Percentiles rank a stretch among this genome's conserved stretches.
Evolutionary conservation across 2,113 vertebrate species (phyloP).

Genomic region (Micronycteris hirsuta): DNA sequence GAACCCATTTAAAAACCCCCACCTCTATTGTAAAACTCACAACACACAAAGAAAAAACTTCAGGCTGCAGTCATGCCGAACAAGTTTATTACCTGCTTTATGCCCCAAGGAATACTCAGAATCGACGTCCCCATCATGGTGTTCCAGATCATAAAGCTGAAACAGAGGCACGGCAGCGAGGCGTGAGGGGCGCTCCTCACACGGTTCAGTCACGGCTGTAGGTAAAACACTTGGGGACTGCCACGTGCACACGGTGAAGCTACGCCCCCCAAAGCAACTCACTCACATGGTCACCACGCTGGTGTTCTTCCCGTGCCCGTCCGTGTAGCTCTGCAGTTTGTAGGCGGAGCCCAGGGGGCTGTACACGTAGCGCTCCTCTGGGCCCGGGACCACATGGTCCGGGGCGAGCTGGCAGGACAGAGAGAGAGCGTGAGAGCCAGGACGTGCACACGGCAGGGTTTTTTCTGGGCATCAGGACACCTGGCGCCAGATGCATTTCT

Average conservation of each 20-base stretch:
- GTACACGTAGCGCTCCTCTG: conserved; percentile 93
- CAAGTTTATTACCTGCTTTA: conserved; percentile 91
- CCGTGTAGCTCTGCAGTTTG: conserved; percentile 85
- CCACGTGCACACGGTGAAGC: not conserved
- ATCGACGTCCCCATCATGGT: conserved; percentile 99
- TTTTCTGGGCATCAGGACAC: not conserved
- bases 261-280: conserved; percentile 44
- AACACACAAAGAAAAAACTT: conserved; percentile 3
- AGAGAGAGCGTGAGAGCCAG: not conserved
- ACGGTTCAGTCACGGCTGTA: not conserved
- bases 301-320: conserved; percentile 88
- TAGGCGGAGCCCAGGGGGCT: conserved; percentile 95
- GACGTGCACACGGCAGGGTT: not conserved
- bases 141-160: conserved; percentile 99
- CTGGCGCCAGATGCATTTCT: not conserved
- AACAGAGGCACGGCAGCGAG: conserved; percentile 48
- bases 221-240: not conserved
- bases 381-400: conserved; percentile 92
- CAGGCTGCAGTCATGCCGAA: not conserved
- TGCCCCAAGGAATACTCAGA: conserved; percentile 97
- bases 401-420: conserved; percentile 87
- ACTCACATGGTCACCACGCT: conserved; percentile 97
- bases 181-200: not conserved
- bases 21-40: not conserved
- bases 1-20: too few species aligned